These are phyloP conservation scores for Dendrocincla tyrannina DNA, from an alignment of 2,797 vertebrate species.

Conservation along the genomic window DNA sequence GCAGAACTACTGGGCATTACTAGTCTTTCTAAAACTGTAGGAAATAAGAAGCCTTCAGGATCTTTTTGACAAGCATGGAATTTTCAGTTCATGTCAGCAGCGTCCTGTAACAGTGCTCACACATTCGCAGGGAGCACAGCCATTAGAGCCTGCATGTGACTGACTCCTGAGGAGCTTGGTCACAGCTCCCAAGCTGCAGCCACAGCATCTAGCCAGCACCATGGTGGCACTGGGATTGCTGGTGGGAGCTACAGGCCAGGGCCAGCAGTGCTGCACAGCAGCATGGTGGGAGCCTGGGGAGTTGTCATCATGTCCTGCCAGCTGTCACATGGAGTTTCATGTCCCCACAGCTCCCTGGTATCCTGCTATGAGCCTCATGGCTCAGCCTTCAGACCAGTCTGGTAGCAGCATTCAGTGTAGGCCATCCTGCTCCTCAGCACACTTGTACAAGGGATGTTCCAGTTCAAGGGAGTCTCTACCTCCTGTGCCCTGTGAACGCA, in stretches of 20 bases:
- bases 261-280: background rate
- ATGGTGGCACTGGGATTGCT: accelerated
- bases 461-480: background rate
- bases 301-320: background rate
- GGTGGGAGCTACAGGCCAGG: background rate
- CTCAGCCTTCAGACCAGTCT: background rate
- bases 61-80: background rate
- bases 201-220: background rate
- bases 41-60: background rate
- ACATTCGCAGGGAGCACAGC: accelerated
- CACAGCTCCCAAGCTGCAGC: accelerated
- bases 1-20: background rate
- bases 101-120: accelerated
- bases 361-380: background rate
- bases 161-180: accelerated
- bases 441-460: background rate
- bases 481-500: background rate
- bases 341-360: accelerated
- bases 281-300: background rate
- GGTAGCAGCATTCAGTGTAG: background rate
- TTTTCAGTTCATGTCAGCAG: background rate
- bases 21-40: background rate
- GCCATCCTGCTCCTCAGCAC: background rate
- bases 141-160: accelerated
- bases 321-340: accelerated